Evolutionary conservation across 2,888 invertebrate genomes (phyloP).

Genomic region (Dorcus parallelipipedus): DNA sequence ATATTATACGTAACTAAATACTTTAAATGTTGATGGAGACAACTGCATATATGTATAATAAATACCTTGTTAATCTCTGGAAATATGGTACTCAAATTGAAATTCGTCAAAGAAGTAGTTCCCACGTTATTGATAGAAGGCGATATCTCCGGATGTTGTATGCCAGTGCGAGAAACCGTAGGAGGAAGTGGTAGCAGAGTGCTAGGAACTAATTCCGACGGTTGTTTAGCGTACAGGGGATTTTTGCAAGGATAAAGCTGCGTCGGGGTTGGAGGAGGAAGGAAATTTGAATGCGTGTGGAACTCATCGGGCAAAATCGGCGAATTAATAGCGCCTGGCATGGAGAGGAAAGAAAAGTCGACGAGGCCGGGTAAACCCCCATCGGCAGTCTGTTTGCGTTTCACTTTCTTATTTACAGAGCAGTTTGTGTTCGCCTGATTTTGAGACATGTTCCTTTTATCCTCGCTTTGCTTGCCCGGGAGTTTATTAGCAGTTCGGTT

Average conservation of each 20-base stretch:
- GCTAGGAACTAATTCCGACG: slow-evolving; percentile 31
- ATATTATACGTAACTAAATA: background rate
- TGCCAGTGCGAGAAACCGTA: slow-evolving; percentile 28
- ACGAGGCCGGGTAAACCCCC: slow-evolving; percentile 37
- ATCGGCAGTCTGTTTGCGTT: slow-evolving; percentile 33
- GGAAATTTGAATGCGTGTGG: slow-evolving; percentile 41
- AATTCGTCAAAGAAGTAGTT: slow-evolving; percentile 65
- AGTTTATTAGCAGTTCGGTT: background rate
- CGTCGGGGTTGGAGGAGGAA: slow-evolving; percentile 39
- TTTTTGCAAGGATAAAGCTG: slow-evolving; percentile 45
- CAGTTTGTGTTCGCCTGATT: slow-evolving; percentile 6
- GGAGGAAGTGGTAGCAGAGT: slow-evolving; percentile 34
- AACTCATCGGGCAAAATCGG: slow-evolving; percentile 49
- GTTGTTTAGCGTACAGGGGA: slow-evolving; percentile 41
- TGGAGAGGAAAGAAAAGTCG: slow-evolving; percentile 44
- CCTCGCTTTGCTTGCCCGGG: background rate
- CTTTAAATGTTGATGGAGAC: no score
- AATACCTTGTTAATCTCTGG: slow-evolving; percentile 69
- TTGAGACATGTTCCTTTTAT: slow-evolving; percentile 15
- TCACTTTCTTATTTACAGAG: slow-evolving; percentile 32
- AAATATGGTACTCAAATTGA: slow-evolving; percentile 79
- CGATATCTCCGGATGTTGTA: slow-evolving; percentile 42
- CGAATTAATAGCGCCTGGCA: slow-evolving; percentile 45
- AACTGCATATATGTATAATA: no score
- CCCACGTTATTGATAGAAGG: slow-evolving; percentile 36